phyloP scores from a whole-genome alignment of 1,140 invertebrate species.

The Cydia amplana region DNA sequence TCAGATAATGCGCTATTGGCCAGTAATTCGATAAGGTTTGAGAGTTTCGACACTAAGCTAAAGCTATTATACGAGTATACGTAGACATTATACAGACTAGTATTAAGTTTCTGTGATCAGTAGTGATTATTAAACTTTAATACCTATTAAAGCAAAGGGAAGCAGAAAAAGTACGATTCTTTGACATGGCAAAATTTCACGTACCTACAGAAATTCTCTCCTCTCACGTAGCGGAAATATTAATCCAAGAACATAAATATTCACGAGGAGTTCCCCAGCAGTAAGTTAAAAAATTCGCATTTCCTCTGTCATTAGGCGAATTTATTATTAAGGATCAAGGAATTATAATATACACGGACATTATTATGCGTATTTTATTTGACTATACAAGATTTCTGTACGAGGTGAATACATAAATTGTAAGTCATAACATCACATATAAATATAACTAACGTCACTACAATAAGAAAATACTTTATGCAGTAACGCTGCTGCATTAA shows the following conservation, averaged over 20 bases:
- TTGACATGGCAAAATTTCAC: background rate
- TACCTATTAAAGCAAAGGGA: too few species aligned
- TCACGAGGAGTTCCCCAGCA: background rate
- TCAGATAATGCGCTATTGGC: conserved; percentile 24
- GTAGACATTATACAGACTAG: background rate
- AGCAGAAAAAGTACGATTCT: background rate
- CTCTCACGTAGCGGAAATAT: background rate
- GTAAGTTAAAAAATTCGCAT: conserved; percentile 5
- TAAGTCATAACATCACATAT: too few species aligned
- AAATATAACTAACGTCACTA: too few species aligned
- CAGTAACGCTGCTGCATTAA: too few species aligned
- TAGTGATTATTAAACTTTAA: too few species aligned
- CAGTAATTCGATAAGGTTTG: conserved; percentile 24
- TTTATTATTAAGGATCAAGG: conserved; percentile 28
- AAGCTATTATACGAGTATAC: conserved; percentile 3
- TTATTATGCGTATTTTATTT: background rate
- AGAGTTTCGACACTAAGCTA: conserved; percentile 3
- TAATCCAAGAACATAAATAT: conserved; percentile 15
- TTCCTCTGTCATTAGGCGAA: conserved; percentile 10
- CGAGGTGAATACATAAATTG: too few species aligned
- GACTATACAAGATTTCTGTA: background rate
- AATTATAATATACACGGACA: background rate
- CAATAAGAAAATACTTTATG: too few species aligned
- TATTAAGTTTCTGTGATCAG: too few species aligned
- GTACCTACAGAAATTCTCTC: background rate